Conservation (phyloP, 2,113 vertebrate species). For the Podilymbus podiceps region DNA sequence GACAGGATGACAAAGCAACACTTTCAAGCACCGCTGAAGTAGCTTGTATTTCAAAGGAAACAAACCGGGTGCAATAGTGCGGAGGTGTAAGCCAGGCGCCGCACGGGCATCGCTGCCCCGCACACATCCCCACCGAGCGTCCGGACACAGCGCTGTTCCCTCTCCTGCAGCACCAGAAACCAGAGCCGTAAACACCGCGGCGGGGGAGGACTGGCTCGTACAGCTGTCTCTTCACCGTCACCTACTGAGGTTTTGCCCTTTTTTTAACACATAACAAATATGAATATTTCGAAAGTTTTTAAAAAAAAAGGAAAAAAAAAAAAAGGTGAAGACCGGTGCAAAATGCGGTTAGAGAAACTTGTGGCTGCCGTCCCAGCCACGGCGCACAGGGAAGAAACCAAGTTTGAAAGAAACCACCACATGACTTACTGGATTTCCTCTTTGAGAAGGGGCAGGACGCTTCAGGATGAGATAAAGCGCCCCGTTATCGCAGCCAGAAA, state of each 20-base stretch:
- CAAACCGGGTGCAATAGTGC: background rate
- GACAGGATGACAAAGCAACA: background rate
- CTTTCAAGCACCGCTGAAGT: background rate
- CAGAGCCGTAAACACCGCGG: background rate
- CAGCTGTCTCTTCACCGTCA: background rate
- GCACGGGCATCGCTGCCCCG: background rate
- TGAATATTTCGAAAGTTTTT: background rate
- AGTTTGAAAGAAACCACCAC: background rate
- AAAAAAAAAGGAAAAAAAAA: background rate
- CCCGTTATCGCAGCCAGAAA: background rate
- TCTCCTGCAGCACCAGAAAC: background rate
- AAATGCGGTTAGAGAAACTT: background rate
- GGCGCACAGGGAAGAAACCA: background rate
- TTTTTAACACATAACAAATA: background rate
- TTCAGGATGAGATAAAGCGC: background rate
- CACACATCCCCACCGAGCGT: background rate
- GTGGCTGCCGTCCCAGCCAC: background rate
- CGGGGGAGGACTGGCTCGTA: constrained; percentile 39
- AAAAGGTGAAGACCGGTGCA: background rate
- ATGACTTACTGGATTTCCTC: background rate
- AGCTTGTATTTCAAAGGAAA: background rate
- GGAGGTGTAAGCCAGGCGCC: background rate
- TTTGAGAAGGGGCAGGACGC: background rate
- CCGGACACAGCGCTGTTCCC: background rate
- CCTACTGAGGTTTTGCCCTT: background rate